phyloP scores from a whole-genome alignment of 2,113 vertebrate genomes.

The Lagopus leucura region DNA sequence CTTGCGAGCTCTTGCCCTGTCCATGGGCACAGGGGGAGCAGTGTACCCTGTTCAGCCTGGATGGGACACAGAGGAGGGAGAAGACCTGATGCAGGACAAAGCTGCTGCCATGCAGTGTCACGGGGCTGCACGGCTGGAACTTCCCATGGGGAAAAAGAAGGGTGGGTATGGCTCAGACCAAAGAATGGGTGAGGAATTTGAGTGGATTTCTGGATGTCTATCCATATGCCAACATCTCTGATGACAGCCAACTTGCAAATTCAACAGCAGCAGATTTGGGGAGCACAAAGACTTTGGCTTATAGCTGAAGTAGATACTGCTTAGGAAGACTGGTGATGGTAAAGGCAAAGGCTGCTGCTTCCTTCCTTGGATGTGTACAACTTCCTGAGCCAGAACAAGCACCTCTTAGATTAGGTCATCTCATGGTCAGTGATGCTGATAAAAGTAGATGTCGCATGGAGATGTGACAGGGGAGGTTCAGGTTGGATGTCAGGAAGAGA shows the following conservation, averaged over 20 bases:
- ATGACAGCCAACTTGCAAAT: not conserved
- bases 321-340: not conserved
- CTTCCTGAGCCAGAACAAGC: not conserved
- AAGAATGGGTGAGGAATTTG: not conserved
- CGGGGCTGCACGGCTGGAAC: not conserved
- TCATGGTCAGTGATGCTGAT: not conserved
- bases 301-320: accelerated
- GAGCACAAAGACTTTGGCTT: not conserved
- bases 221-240: not conserved
- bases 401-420: not conserved
- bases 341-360: not conserved
- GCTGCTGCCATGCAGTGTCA: not conserved
- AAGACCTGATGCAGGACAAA: not conserved
- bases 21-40: not conserved
- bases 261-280: not conserved
- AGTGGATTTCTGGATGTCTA: not conserved
- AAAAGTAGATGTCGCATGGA: not conserved
- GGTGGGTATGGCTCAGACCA: not conserved
- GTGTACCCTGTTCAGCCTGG: not conserved
- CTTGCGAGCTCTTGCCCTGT: not conserved
- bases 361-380: not conserved
- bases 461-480: too few species aligned
- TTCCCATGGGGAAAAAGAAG: not conserved
- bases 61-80: not conserved
- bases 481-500: too few species aligned